Conservation (phyloP, 2,113 vertebrate genomes). For the Uria aalge region DNA sequence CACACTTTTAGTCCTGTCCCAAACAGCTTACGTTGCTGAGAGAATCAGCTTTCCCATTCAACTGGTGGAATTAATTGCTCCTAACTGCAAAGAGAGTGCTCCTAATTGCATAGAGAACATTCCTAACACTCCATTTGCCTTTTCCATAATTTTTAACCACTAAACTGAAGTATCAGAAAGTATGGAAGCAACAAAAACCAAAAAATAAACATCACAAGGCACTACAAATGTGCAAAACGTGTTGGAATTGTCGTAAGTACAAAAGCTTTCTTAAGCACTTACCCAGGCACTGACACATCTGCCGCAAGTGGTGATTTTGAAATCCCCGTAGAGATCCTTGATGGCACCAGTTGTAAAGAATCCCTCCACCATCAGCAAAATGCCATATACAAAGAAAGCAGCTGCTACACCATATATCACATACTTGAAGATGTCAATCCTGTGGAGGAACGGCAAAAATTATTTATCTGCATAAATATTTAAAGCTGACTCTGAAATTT, state of each 20-base stretch:
- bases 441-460: slow-evolving; percentile 55
- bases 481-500: neutral
- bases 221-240: neutral
- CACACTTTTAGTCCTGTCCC: neutral
- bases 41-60: neutral
- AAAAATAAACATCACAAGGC: neutral
- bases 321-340: slow-evolving; percentile 97
- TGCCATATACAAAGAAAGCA: slow-evolving; percentile 97
- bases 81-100: neutral
- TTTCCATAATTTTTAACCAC: neutral
- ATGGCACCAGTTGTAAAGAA: slow-evolving; percentile 99
- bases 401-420: slow-evolving; percentile 98
- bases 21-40: neutral
- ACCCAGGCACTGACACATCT: slow-evolving; percentile 99
- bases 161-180: neutral
- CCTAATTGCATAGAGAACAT: neutral
- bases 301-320: slow-evolving; percentile 98
- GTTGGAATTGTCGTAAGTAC: neutral
- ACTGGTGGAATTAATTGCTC: neutral
- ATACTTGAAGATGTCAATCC: slow-evolving; percentile 99
- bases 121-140: neutral
- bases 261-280: slow-evolving; percentile 57
- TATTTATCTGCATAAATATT: neutral
- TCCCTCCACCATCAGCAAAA: slow-evolving; percentile 98
- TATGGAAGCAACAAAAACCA: neutral